These are phyloP conservation scores for Melanogrammus aeglefinus DNA, from an alignment of 2,797 vertebrate species.

Conservation along the genomic window DNA sequence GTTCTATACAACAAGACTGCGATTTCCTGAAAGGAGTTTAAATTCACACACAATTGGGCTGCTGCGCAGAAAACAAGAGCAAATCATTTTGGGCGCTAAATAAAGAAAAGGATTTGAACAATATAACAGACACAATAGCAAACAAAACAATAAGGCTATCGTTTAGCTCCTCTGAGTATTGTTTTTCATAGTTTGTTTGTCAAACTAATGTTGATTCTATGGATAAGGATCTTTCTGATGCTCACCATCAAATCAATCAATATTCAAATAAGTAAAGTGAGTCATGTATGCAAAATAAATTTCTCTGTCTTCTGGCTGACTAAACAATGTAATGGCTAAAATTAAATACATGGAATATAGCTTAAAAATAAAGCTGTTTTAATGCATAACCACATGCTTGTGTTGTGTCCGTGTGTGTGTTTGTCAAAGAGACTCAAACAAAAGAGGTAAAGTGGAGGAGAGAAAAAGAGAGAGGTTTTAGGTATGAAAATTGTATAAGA, in stretches of 20 bases:
- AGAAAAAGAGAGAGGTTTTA: no score
- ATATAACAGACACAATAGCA: not conserved
- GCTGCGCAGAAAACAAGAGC: not conserved
- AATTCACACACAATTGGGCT: not conserved
- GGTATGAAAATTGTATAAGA: no score
- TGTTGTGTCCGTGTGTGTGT: not conserved
- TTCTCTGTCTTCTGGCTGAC: constrained; percentile 7
- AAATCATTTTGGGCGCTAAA: not conserved
- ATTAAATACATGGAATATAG: constrained; percentile 12
- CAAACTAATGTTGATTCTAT: not conserved
- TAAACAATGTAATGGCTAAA: constrained; percentile 22
- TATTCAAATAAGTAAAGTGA: not conserved
- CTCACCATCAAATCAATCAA: not conserved
- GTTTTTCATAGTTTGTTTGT: not conserved
- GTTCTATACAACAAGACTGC: no score
- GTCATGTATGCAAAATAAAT: constrained; percentile 9
- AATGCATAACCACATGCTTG: constrained; percentile 24
- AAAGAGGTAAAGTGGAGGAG: no score
- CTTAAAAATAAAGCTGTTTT: constrained; percentile 18
- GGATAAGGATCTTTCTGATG: not conserved
- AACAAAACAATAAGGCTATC: not conserved
- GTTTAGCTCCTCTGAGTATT: not conserved
- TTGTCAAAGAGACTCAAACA: not conserved
- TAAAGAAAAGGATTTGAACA: not conserved
- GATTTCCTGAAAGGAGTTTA: no score